A percentile compares a stretch with the other conserved stretches of the same genome.
Conservation (phyloP, 2,888 invertebrate genomes). For the Nomada ferruginata region DNA sequence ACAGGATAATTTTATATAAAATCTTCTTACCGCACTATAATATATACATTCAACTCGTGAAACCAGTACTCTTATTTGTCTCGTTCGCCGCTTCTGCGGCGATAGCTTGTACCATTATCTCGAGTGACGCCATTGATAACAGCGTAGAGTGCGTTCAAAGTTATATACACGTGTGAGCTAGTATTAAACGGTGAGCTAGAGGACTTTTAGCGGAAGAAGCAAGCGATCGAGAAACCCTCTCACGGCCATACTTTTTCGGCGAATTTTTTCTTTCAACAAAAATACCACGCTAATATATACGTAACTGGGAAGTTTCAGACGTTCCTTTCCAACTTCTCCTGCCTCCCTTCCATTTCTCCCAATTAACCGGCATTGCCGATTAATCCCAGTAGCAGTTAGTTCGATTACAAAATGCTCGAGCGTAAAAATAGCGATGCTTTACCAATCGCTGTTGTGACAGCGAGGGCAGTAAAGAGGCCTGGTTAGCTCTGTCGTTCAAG, state of each 20-base stretch:
- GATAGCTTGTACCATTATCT: conserved; percentile 52
- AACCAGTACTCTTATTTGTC: conserved; percentile 35
- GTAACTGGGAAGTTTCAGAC: conserved; percentile 30
- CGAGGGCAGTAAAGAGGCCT: neutral
- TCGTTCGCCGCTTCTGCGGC: conserved; percentile 21
- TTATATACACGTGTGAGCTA: neutral
- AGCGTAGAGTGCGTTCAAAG: conserved; percentile 16
- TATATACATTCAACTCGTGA: conserved; percentile 4
- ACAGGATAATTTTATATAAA: too few species aligned
- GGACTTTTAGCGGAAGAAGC: conserved; percentile 34
- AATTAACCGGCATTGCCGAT: conserved; percentile 29
- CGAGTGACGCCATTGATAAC: conserved; percentile 41
- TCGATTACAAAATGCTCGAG: conserved; percentile 28
- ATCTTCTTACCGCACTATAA: too few species aligned
- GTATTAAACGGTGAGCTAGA: conserved; percentile 12
- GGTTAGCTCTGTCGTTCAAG: neutral
- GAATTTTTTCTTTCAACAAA: conserved; percentile 33
- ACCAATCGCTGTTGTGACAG: conserved; percentile 12
- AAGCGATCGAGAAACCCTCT: conserved; percentile 12
- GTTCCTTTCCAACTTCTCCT: conserved; percentile 33
- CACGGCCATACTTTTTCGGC: conserved; percentile 44
- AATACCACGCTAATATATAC: conserved; percentile 29
- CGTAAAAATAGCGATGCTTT: conserved; percentile 9
- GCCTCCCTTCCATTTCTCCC: neutral
- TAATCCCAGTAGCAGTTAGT: neutral